Evolutionary conservation across 2,797 vertebrate species (phyloP), one percentile per base, ranked within the genome.

Genomic region (Sebastes trivittatus): DNA sequence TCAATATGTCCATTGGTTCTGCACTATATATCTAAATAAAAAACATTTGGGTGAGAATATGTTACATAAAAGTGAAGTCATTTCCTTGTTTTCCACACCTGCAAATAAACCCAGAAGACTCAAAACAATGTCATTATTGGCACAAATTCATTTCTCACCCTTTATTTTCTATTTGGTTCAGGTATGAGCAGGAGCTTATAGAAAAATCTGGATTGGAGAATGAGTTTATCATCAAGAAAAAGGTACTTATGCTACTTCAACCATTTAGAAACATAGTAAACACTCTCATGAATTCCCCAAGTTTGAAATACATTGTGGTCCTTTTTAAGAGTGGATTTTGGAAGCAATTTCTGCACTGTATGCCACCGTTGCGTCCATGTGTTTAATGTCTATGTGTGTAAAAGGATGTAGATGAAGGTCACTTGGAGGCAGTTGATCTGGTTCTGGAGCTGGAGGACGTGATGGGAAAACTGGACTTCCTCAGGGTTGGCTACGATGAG

Each of bases 321-420:
- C 42, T 23, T 62, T 34, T 23, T 14, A 13, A 71, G 2, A 20
- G 49, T 49, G 13, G 22, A 60, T 60, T 22, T 60, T 38, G 49
- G 7, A 32, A 66, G 22, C 8, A 32, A 7, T 56, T 32, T 36
- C 59, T 32, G 8, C 9, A 20, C 9, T 16, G 23, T 36, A 3
- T 29, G 4, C 8, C 10, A 2, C 46, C 16, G 71, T 29, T 6
- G 56, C 4, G 2, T 70, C 46, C 55, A 14, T 63, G 23, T 78
- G 56, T 71, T 36, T 36, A 25, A 58, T 64, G 52, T 59, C 8
- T 30, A n/a, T 78, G 67, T 59, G 10, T 34, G 3, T 27, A 30
- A 72, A 77, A 97, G 96, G 93, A 95, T 0, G 92, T 94, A 14
- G 96, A 97, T 65, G 88, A 95, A 2, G 83, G 88, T 14, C 95